Percentiles rank a stretch among this genome's conserved stretches.
These are phyloP conservation scores for Camelus bactrianus DNA, from an alignment of 2,113 vertebrate genomes.

Conservation along the genomic window DNA sequence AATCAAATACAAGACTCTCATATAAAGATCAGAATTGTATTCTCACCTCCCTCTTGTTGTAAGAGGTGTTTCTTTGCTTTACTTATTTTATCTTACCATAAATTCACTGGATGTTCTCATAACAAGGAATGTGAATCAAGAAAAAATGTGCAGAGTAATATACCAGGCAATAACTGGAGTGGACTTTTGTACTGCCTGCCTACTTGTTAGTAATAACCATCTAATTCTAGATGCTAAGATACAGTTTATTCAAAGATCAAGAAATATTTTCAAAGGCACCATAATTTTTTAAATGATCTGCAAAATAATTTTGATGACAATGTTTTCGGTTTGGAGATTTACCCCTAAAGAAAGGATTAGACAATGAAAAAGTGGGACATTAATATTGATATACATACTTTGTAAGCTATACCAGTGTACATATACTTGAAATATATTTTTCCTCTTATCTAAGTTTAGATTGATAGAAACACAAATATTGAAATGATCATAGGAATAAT, in stretches of 20 bases:
- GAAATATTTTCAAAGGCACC: not conserved
- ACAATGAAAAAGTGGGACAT: not conserved
- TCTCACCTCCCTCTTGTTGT: not conserved
- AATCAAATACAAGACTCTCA: not conserved
- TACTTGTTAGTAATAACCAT: not conserved
- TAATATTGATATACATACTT: not conserved
- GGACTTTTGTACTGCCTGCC: not conserved
- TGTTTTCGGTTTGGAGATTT: not conserved
- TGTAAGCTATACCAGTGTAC: not conserved
- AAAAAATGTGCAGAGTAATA: conserved; percentile 10
- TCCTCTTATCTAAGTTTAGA: not conserved
- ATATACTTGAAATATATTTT: not conserved
- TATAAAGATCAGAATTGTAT: conserved; percentile 23
- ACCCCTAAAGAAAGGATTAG: not conserved
- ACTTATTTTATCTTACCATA: not conserved
- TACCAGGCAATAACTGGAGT: not conserved
- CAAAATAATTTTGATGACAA: not conserved
- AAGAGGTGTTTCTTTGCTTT: not conserved
- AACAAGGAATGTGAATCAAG: conserved; percentile 53
- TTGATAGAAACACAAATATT: not conserved
- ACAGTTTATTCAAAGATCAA: conserved; percentile 44
- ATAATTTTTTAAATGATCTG: not conserved
- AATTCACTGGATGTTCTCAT: not conserved
- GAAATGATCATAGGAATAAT: conserved; percentile 14
- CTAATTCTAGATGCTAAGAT: not conserved